These are phyloP conservation scores for Tetramorium parvispinum DNA, from an alignment of 1,140 invertebrate genomes.

Conservation along the genomic window DNA sequence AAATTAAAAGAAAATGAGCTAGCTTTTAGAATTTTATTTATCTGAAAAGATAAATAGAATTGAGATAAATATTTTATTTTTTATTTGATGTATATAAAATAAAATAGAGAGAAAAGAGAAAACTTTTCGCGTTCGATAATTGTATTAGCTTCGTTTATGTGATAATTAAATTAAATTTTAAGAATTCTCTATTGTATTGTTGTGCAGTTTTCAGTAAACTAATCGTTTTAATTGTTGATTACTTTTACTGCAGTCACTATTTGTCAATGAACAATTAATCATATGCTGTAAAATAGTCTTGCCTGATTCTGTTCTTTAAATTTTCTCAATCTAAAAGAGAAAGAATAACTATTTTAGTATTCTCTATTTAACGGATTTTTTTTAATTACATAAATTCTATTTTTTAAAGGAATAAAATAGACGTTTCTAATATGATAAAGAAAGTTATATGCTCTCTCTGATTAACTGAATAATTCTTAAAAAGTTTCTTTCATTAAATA, in stretches of 20 bases:
- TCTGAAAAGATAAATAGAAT: not conserved
- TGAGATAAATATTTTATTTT: not conserved
- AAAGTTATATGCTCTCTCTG: not conserved
- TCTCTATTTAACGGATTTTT: not conserved
- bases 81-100: not conserved
- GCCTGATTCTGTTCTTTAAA: no score
- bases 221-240: not conserved
- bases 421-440: not conserved
- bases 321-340: not conserved
- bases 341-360: not conserved
- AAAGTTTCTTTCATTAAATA: not conserved
- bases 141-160: not conserved
- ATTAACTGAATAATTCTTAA: not conserved
- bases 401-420: conserved; percentile 7
- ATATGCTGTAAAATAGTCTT: not conserved
- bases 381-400: not conserved
- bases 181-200: not conserved
- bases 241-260: not conserved
- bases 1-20: not conserved
- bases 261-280: not conserved
- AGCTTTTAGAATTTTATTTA: not conserved
- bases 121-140: not conserved
- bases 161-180: not conserved
- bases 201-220: not conserved
- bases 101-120: not conserved